These are phyloP conservation scores for Megaceryle maxima DNA, from an alignment of 2,113 vertebrate genomes.

Conservation along the genomic window DNA sequence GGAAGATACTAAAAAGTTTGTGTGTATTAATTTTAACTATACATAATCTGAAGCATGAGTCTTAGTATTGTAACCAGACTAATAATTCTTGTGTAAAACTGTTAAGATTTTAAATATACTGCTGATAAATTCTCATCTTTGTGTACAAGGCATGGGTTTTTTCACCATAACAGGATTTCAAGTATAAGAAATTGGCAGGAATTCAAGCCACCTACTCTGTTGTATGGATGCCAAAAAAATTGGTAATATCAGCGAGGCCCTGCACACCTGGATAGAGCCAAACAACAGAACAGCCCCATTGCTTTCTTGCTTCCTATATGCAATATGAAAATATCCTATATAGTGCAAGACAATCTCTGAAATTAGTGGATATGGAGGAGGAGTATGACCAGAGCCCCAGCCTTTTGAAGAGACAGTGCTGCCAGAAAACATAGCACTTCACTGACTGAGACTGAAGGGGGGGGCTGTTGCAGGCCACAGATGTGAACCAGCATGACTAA, in stretches of 20 bases:
- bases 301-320: not conserved
- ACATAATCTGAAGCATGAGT: not conserved
- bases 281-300: not conserved
- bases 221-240: not conserved
- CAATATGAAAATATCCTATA: not conserved
- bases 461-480: not conserved
- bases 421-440: not conserved
- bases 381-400: not conserved
- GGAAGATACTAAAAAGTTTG: not conserved
- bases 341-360: not conserved
- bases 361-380: not conserved
- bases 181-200: not conserved
- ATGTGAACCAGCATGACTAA: not conserved
- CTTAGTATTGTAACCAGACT: not conserved
- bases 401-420: not conserved
- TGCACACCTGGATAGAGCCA: not conserved
- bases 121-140: not conserved
- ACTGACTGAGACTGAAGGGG: not conserved
- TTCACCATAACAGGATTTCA: not conserved
- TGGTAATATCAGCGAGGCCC: not conserved
- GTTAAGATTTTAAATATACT: not conserved
- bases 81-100: not conserved
- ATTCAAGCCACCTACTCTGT: not conserved
- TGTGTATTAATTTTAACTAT: not conserved
- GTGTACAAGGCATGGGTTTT: not conserved